Conservation (phyloP, 1,140 invertebrate genomes). For the Leptestheria dahalacensis region DNA sequence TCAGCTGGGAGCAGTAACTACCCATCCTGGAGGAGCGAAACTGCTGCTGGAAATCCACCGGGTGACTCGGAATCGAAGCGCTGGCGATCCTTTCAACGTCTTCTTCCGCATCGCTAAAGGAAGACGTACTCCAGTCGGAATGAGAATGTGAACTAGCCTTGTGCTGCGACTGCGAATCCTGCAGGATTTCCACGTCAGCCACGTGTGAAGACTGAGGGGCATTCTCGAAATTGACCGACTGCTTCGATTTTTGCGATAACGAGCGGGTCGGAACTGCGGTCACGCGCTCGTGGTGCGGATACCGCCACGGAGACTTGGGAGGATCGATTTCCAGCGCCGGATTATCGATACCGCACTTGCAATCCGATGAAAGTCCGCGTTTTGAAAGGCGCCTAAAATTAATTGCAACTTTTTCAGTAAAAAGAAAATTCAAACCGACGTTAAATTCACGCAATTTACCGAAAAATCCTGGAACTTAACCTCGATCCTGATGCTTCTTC, state of each 20-base stretch:
- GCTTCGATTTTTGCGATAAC: constrained; percentile 23
- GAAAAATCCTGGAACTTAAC: constrained; percentile 42
- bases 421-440: neutral
- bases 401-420: constrained; percentile 9
- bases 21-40: neutral
- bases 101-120: constrained; percentile 3
- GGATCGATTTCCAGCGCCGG: constrained; percentile 40
- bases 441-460: constrained; percentile 27
- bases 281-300: constrained; percentile 19
- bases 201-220: neutral
- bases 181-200: neutral
- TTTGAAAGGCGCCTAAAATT: constrained; percentile 39
- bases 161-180: neutral
- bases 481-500: constrained; percentile 40
- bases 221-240: constrained; percentile 20
- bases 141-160: neutral
- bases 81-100: neutral
- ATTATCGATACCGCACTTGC: constrained; percentile 34
- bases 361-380: constrained; percentile 21
- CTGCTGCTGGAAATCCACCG: neutral
- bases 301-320: constrained; percentile 38
- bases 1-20: neutral
- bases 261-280: constrained; percentile 10
- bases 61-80: constrained; percentile 4
- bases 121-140: constrained; percentile 1